Evolutionary conservation across 2,888 invertebrate genomes (phyloP).

Genomic region (Caenorhabditis sp.): DNA sequence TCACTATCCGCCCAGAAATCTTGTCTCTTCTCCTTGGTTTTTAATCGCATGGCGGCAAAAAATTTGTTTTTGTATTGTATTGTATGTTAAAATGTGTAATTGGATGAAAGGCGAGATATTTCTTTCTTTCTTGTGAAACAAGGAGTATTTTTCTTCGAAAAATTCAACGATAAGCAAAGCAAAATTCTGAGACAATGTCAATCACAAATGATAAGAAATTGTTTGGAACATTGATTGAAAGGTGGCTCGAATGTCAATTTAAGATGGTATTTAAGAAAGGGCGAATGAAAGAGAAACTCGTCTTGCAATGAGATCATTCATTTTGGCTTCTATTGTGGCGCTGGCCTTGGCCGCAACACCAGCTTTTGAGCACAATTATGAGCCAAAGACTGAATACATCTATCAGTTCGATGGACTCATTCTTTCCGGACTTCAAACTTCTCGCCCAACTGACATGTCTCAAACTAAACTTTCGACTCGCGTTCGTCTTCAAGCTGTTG

Average conservation of each 20-base stretch:
- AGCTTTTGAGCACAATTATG: constrained; percentile 27
- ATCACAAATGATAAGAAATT: constrained; percentile 14
- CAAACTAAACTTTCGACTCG: constrained; percentile 39
- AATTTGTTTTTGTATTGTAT: not conserved
- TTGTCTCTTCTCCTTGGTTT: not conserved
- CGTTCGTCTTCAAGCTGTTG: constrained; percentile 35
- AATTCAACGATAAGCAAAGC: too few relatives aligned
- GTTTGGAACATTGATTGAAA: too few relatives aligned
- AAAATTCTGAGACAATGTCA: too few relatives aligned
- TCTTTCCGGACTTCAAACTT: constrained; percentile 44
- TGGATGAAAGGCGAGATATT: not conserved
- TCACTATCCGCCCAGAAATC: constrained; percentile 12
- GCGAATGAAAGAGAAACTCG: not conserved
- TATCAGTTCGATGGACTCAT: constrained; percentile 42
- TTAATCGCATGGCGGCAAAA: not conserved
- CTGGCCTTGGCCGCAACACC: constrained; percentile 46
- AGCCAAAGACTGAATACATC: constrained; percentile 37
- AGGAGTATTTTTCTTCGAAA: not conserved
- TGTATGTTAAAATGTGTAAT: not conserved
- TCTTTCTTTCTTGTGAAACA: not conserved
- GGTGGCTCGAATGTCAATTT: too few relatives aligned
- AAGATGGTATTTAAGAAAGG: too few relatives aligned
- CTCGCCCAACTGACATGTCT: constrained; percentile 23
- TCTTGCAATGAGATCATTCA: constrained; percentile 33
- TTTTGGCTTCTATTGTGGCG: constrained; percentile 41